A percentile compares a stretch with the other conserved stretches of the same genome.
Conservation (phyloP, 2,888 invertebrate species). For the Tinea semifulvella region DNA sequence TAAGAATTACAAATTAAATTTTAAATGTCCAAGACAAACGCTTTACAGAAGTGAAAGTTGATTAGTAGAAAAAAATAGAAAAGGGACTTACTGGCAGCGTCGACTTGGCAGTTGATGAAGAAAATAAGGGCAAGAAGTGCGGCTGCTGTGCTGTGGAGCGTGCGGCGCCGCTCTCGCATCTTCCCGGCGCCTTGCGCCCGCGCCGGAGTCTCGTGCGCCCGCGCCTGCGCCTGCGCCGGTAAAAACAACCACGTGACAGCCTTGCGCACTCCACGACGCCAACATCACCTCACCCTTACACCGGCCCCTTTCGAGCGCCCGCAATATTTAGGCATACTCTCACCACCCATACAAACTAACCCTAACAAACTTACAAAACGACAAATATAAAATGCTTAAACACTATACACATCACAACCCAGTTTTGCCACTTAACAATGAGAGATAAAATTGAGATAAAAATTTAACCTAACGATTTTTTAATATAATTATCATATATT, state of each 20-base stretch:
- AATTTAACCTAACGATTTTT: slow-evolving; percentile 9
- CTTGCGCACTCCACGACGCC: slow-evolving; percentile 34
- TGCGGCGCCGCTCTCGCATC: slow-evolving; percentile 58
- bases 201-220: slow-evolving; percentile 24
- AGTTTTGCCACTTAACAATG: slow-evolving; percentile 56
- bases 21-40: too few species aligned
- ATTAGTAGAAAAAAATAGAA: slow-evolving; percentile 18
- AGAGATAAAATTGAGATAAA: slow-evolving; percentile 12
- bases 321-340: slow-evolving; percentile 20
- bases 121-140: slow-evolving; percentile 55
- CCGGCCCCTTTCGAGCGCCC: slow-evolving; percentile 30
- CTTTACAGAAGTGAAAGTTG: background rate
- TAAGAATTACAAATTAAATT: too few species aligned
- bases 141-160: slow-evolving; percentile 38
- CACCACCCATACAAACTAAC: slow-evolving; percentile 11
- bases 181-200: slow-evolving; percentile 51
- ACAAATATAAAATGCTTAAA: slow-evolving; percentile 35
- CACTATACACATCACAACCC: slow-evolving; percentile 65
- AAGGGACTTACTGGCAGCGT: slow-evolving; percentile 50
- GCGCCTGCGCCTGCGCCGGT: slow-evolving; percentile 59
- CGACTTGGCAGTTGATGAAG: slow-evolving; percentile 52
- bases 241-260: slow-evolving; percentile 47
- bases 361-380: slow-evolving; percentile 39
- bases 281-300: slow-evolving; percentile 42
- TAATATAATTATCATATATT: slow-evolving; percentile 6